These are phyloP conservation scores for Lasius fuliginosus DNA, from an alignment of 2,888 invertebrate species.

Conservation along the genomic window DNA sequence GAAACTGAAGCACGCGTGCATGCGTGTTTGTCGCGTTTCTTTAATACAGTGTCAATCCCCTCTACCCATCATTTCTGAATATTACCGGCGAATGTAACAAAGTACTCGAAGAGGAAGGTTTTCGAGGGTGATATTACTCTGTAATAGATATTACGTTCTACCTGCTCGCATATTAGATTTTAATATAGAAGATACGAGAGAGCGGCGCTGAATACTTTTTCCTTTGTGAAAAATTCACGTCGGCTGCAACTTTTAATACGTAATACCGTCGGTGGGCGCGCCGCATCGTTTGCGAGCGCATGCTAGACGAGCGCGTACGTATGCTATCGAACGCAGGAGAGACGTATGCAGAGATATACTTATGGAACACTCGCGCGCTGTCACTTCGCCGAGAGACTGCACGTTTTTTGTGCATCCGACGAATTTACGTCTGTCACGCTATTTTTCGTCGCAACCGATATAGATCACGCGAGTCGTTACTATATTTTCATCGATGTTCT, in stretches of 20 bases:
- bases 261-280: constrained; percentile 74
- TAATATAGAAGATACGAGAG: constrained; percentile 79
- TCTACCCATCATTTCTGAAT: constrained; percentile 65
- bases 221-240: constrained; percentile 80
- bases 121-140: constrained; percentile 80
- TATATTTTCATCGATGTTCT: constrained; percentile 38
- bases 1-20: not conserved
- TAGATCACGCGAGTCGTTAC: constrained; percentile 26
- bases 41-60: constrained; percentile 68
- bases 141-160: constrained; percentile 81
- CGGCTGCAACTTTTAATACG: constrained; percentile 79
- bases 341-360: constrained; percentile 54
- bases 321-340: constrained; percentile 67
- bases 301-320: constrained; percentile 64
- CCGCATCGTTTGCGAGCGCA: constrained; percentile 63
- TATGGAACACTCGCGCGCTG: constrained; percentile 59
- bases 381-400: constrained; percentile 51
- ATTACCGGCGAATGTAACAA: constrained; percentile 79
- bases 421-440: constrained; percentile 43
- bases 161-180: constrained; percentile 79
- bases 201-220: constrained; percentile 75
- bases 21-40: constrained; percentile 57
- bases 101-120: constrained; percentile 77
- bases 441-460: constrained; percentile 36
- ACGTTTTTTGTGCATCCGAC: constrained; percentile 35